Conservation (phyloP, 2,888 invertebrate genomes). For the Sarcophaga caerulescens region DNA sequence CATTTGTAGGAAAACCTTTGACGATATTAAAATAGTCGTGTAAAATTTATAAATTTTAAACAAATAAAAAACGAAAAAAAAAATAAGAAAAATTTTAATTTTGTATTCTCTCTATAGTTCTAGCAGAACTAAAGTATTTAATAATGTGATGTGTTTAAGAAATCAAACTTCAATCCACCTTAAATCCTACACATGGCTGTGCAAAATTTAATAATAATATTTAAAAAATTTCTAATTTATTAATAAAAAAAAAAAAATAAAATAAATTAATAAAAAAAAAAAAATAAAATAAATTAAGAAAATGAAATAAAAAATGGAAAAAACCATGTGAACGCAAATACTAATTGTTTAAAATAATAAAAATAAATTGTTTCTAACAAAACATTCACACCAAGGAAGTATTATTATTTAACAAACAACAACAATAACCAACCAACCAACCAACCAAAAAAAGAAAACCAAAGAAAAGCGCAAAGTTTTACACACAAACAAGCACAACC, state of each 20-base stretch:
- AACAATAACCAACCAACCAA: neutral
- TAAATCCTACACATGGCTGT: slow-evolving; percentile 52
- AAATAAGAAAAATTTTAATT: neutral
- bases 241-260: neutral
- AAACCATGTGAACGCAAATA: neutral
- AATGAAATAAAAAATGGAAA: neutral
- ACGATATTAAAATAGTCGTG: slow-evolving; percentile 35
- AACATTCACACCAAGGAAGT: slow-evolving; percentile 55
- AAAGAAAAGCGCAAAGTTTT: slow-evolving; percentile 14
- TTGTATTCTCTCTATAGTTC: slow-evolving; percentile 3
- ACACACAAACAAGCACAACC: slow-evolving; percentile 18
- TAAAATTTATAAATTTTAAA: neutral
- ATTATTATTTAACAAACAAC: slow-evolving; percentile 48
- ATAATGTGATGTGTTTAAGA: slow-evolving; percentile 52
- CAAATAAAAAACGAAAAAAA: neutral
- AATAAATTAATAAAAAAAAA: slow-evolving; percentile 6
- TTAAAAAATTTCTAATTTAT: slow-evolving; percentile 13
- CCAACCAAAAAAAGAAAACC: neutral
- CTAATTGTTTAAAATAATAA: slow-evolving; percentile 7
- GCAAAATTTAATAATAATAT: slow-evolving; percentile 40
- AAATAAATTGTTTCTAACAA: neutral
- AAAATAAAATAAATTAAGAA: slow-evolving; percentile 26
- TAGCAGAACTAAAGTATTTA: slow-evolving; percentile 48
- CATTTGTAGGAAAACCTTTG: slow-evolving; percentile 57
- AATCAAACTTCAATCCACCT: slow-evolving; percentile 33